A percentile compares a stretch with the other conserved stretches of the same genome.
phyloP scores from a whole-genome alignment of 2,888 invertebrate genomes.

The Limenitis camilla region DNA sequence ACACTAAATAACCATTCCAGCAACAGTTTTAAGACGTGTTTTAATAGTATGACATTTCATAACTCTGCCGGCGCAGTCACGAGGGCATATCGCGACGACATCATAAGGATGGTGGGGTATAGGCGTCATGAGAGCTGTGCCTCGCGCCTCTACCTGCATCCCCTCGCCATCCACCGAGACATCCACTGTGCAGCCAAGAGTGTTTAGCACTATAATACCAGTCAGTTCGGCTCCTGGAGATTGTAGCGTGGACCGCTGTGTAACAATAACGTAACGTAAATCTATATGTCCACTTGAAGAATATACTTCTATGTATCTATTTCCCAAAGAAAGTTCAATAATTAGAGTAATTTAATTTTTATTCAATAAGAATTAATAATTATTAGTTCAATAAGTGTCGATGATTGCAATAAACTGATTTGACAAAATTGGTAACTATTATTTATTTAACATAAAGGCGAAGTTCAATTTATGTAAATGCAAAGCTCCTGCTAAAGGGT shows the following conservation, averaged over 20 bases:
- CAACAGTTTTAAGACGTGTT: slow-evolving; percentile 42
- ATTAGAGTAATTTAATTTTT: too few species aligned
- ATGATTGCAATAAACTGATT: too few species aligned
- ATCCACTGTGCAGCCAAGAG: slow-evolving; percentile 74
- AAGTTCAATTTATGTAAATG: too few species aligned
- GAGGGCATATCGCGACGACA: slow-evolving; percentile 38
- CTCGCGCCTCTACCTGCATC: slow-evolving; percentile 47
- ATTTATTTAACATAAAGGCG: too few species aligned
- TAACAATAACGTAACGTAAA: neutral
- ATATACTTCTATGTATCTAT: too few species aligned
- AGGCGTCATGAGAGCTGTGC: slow-evolving; percentile 57
- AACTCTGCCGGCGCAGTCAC: slow-evolving; percentile 50
- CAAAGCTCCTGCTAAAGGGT: too few species aligned
- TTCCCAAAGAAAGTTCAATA: too few species aligned
- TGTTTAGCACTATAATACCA: slow-evolving; percentile 77
- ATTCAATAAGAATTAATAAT: too few species aligned
- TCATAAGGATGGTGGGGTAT: slow-evolving; percentile 40
- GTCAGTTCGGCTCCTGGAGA: slow-evolving; percentile 54
- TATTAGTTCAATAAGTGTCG: too few species aligned
- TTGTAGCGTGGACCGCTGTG: slow-evolving; percentile 61
- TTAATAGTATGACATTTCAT: slow-evolving; percentile 40
- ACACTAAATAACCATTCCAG: slow-evolving; percentile 50
- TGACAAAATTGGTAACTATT: too few species aligned
- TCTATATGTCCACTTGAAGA: too few species aligned
- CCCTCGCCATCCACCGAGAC: slow-evolving; percentile 47